Conservation (phyloP, 2,888 invertebrate species). For the Phlogophora meticulosa region DNA sequence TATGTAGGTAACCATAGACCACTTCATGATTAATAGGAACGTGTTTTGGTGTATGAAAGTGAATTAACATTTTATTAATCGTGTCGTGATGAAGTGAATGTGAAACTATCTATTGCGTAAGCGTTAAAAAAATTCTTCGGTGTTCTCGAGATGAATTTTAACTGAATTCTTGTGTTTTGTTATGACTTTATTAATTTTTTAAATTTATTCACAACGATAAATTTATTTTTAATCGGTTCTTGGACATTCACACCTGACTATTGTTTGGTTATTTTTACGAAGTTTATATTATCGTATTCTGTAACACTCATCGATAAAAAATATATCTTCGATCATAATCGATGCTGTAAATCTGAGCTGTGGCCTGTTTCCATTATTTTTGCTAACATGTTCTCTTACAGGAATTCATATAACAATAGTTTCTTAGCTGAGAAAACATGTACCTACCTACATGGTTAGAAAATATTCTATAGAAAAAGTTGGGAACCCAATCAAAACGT, state of each 20-base stretch:
- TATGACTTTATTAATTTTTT: slow-evolving; percentile 45
- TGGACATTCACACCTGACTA: slow-evolving; percentile 46
- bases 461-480: slow-evolving; percentile 80
- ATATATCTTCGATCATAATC: not conserved
- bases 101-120: slow-evolving; percentile 86
- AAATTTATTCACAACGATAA: slow-evolving; percentile 39
- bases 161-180: slow-evolving; percentile 68
- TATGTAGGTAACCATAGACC: slow-evolving; percentile 64
- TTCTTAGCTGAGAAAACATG: slow-evolving; percentile 70
- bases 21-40: slow-evolving; percentile 74
- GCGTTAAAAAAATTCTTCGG: slow-evolving; percentile 73
- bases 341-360: slow-evolving; percentile 56
- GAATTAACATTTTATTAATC: slow-evolving; percentile 83
- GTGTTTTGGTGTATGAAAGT: slow-evolving; percentile 86
- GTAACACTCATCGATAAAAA: slow-evolving; percentile 44
- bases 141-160: slow-evolving; percentile 76
- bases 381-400: slow-evolving; percentile 62
- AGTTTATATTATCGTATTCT: slow-evolving; percentile 47
- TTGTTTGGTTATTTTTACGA: slow-evolving; percentile 34
- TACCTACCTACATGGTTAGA: slow-evolving; percentile 67
- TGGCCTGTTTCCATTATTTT: slow-evolving; percentile 63
- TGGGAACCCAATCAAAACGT: slow-evolving; percentile 69
- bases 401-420: slow-evolving; percentile 71
- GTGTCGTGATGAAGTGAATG: slow-evolving; percentile 87
- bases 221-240: slow-evolving; percentile 34